Percentiles rank a stretch among this genome's conserved stretches.
These are phyloP conservation scores for Artibeus lituratus DNA, from an alignment of 2,797 vertebrate genomes.

Conservation along the genomic window DNA sequence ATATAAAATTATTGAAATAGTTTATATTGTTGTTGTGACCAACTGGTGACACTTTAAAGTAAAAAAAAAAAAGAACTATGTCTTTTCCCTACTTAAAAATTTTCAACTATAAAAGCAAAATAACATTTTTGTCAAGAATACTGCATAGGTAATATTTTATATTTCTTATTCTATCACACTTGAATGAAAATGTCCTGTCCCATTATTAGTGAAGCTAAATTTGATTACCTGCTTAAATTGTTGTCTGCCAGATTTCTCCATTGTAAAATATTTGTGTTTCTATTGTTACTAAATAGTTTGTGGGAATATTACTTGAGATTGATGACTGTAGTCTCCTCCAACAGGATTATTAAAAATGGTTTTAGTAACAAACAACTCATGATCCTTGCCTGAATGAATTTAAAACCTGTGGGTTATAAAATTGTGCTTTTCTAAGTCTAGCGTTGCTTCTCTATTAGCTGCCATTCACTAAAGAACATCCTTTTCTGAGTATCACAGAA, in stretches of 20 bases:
- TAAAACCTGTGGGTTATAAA: neutral
- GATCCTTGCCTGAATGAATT: neutral
- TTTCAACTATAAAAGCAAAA: neutral
- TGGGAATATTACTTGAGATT: neutral
- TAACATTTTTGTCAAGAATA: constrained; percentile 3
- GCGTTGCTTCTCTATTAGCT: neutral
- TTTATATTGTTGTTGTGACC: constrained; percentile 72
- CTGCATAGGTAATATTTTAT: neutral
- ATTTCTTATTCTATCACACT: neutral
- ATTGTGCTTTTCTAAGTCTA: neutral
- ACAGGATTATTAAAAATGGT: neutral
- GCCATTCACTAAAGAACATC: neutral
- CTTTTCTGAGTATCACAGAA: neutral
- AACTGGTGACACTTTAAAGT: constrained; percentile 46
- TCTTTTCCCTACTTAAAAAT: neutral
- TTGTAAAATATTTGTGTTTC: neutral
- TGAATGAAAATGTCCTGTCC: neutral
- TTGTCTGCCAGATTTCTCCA: neutral
- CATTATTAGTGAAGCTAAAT: neutral
- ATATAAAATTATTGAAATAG: constrained; percentile 70
- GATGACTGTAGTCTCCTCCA: neutral
- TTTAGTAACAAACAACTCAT: neutral
- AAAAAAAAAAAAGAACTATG: neutral
- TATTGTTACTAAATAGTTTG: neutral
- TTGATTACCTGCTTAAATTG: neutral